A percentile compares a stretch with the other conserved stretches of the same genome.
These are phyloP conservation scores for Mungos mungo DNA, from an alignment of 2,113 vertebrate genomes.

Conservation along the genomic window DNA sequence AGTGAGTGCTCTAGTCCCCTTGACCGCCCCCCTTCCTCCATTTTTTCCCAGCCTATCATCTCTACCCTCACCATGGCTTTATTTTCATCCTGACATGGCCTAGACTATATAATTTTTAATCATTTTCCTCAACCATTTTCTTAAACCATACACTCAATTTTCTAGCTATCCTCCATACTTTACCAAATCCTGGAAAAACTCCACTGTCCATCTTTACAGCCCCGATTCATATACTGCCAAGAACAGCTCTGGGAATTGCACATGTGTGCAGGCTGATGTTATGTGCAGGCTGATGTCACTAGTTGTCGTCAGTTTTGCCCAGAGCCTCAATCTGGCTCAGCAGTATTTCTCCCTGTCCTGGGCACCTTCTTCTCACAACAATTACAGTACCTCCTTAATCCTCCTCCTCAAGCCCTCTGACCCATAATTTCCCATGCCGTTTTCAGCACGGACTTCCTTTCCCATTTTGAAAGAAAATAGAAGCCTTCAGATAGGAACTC, in stretches of 20 bases:
- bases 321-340: neutral
- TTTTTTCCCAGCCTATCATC: neutral
- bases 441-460: neutral
- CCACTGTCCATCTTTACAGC: neutral
- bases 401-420: neutral
- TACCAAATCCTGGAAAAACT: neutral
- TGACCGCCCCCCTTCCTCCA: neutral
- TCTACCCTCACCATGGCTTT: neutral
- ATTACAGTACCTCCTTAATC: neutral
- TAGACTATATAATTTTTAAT: neutral
- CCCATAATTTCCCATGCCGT: neutral
- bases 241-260: neutral
- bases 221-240: neutral
- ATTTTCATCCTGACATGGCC: neutral
- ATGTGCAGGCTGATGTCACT: neutral
- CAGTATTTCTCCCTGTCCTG: neutral
- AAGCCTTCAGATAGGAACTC: neutral
- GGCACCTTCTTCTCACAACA: neutral
- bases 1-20: neutral
- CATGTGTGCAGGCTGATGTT: neutral
- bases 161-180: neutral
- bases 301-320: neutral
- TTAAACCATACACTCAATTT: neutral
- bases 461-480: neutral
- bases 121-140: neutral